Evolutionary conservation across 2,888 invertebrate genomes (phyloP).

Genomic region (Lycophotia porphyrea): DNA sequence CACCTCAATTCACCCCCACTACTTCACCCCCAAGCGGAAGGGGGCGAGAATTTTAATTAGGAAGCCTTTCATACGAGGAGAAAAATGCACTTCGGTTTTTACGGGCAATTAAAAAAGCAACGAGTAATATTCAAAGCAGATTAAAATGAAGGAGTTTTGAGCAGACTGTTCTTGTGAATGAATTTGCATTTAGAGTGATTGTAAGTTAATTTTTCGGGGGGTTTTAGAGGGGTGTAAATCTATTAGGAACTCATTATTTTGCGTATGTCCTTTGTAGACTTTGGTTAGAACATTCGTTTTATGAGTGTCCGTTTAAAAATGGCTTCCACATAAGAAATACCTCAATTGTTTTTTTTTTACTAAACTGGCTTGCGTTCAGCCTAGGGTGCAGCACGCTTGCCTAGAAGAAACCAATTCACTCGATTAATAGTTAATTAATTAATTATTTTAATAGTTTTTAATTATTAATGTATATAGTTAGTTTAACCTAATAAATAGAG

Average conservation of each 20-base stretch:
- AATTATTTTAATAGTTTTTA: no score
- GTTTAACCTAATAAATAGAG: no score
- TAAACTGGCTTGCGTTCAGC: background rate
- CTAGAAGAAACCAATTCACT: background rate
- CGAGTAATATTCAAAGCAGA: slow-evolving; percentile 55
- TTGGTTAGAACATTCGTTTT: background rate
- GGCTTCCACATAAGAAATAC: background rate
- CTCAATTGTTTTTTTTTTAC: background rate
- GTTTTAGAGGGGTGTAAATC: slow-evolving; percentile 23
- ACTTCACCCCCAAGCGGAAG: slow-evolving; percentile 52
- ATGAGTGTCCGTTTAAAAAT: background rate
- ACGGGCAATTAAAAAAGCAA: slow-evolving; percentile 60
- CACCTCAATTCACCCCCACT: slow-evolving; percentile 50
- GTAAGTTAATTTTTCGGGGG: slow-evolving; percentile 33
- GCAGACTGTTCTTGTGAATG: slow-evolving; percentile 45
- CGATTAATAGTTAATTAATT: no score
- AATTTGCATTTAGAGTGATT: slow-evolving; percentile 61
- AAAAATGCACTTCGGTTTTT: slow-evolving; percentile 66
- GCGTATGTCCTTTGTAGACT: slow-evolving; percentile 1
- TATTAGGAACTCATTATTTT: slow-evolving; percentile 20
- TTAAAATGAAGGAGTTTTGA: slow-evolving; percentile 56
- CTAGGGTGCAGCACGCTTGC: background rate
- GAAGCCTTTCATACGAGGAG: slow-evolving; percentile 70
- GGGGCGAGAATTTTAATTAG: slow-evolving; percentile 85
- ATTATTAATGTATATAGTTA: no score